phyloP scores from a whole-genome alignment of 2,797 vertebrate genomes.

The Spinibarbus caldwelli region DNA sequence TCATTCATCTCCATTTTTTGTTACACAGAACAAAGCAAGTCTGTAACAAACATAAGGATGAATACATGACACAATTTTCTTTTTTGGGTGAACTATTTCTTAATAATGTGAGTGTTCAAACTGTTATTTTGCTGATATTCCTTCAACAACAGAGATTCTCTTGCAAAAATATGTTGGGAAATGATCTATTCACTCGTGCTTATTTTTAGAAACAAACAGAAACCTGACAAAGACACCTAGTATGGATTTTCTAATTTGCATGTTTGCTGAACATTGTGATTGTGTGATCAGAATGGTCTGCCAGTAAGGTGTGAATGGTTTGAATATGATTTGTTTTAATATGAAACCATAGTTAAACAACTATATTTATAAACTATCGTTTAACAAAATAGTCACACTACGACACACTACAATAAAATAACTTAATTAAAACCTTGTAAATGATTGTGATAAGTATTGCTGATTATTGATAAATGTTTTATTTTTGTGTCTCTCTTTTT shows the following conservation, averaged over 20 bases:
- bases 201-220: not conserved
- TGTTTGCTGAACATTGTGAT: not conserved
- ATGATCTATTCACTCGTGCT: not conserved
- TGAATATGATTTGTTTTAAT: slow-evolving; percentile 12
- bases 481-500: not conserved
- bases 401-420: not conserved
- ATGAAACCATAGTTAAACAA: slow-evolving; percentile 6
- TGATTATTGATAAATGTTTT: not conserved
- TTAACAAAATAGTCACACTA: not conserved
- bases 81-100: not conserved
- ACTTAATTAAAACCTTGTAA: not conserved
- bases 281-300: not conserved
- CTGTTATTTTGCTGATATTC: not conserved
- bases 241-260: not conserved
- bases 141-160: not conserved
- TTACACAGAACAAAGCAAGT: not conserved
- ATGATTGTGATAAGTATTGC: not conserved
- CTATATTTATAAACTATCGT: not conserved
- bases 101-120: not conserved
- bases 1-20: not conserved
- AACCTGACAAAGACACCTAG: not conserved
- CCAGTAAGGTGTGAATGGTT: not conserved
- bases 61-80: not conserved
- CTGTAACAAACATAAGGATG: not conserved
- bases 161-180: not conserved